These are phyloP conservation scores for Pseudachorutes palmiensis DNA, from an alignment of 1,140 invertebrate genomes.

Conservation along the genomic window DNA sequence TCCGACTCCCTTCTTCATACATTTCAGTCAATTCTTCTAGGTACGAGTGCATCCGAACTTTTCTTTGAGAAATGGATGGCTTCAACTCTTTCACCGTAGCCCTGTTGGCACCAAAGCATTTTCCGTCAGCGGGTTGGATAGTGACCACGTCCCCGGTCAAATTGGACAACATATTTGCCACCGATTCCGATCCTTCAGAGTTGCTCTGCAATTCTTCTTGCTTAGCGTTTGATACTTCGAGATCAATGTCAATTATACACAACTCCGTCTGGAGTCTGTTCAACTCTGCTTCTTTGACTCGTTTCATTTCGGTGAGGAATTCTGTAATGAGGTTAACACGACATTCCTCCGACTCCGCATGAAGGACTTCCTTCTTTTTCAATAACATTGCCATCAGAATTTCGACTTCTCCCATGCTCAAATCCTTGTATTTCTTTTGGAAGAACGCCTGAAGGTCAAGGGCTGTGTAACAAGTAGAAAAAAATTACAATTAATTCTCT, in stretches of 20 bases:
- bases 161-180: no score
- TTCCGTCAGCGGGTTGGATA: no score
- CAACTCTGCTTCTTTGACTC: conserved; percentile 62
- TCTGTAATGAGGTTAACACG: conserved; percentile 74
- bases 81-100: not conserved
- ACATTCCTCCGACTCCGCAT: conserved; percentile 66
- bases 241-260: not conserved
- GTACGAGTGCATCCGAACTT: conserved; percentile 71
- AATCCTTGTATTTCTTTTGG: conserved; percentile 51
- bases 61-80: conserved; percentile 53
- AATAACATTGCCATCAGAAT: conserved; percentile 70
- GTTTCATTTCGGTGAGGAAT: conserved; percentile 68
- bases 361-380: conserved; percentile 66
- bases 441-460: conserved; percentile 34
- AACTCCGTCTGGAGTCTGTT: no score
- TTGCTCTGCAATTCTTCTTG: no score
- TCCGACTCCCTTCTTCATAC: conserved; percentile 64
- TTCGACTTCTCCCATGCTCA: conserved; percentile 70
- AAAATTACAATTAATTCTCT: not conserved
- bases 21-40: conserved; percentile 84
- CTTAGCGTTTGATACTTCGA: no score
- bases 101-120: no score
- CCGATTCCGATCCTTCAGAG: conserved; percentile 22
- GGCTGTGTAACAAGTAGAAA: conserved; percentile 22
- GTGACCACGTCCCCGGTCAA: no score